phyloP scores from a whole-genome alignment of 2,888 invertebrate species.

The Lissonota sp. region DNA sequence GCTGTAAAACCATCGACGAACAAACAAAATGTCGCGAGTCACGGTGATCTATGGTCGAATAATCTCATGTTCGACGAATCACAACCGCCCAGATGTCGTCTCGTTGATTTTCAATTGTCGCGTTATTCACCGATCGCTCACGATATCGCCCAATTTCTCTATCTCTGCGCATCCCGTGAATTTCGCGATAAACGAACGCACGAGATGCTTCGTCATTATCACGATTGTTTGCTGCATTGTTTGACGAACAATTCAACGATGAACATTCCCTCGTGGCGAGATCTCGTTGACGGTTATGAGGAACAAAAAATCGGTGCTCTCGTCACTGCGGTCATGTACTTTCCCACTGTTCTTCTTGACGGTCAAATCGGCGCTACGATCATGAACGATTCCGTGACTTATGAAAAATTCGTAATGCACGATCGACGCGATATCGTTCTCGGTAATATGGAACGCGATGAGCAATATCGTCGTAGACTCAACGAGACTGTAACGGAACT shows the following conservation, averaged over 20 bases:
- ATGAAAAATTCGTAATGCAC: constrained; percentile 67
- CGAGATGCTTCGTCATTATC: constrained; percentile 86
- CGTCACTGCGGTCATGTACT: constrained; percentile 74
- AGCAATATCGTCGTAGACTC: constrained; percentile 71
- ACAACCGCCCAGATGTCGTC: constrained; percentile 85
- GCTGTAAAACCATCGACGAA: constrained; percentile 73
- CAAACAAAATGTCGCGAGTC: constrained; percentile 85
- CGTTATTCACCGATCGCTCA: constrained; percentile 88
- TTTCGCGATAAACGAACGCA: constrained; percentile 85
- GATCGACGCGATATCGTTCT: constrained; percentile 72
- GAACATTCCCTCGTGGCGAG: constrained; percentile 71
- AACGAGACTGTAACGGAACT: constrained; percentile 73
- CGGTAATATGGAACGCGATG: constrained; percentile 71
- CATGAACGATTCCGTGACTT: constrained; percentile 69
- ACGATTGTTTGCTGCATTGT: constrained; percentile 73
- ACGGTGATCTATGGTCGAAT: constrained; percentile 88
- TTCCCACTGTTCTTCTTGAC: constrained; percentile 76
- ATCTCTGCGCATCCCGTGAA: constrained; percentile 85
- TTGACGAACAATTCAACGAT: constrained; percentile 60
- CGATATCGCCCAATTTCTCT: constrained; percentile 86
- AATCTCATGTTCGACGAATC: constrained; percentile 86
- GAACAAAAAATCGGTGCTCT: constrained; percentile 77
- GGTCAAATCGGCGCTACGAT: constrained; percentile 69
- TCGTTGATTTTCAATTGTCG: constrained; percentile 89
- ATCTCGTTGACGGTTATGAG: constrained; percentile 74